Evolutionary conservation across 2,888 invertebrate species (phyloP).

Genomic region (Eucriotettix oculatus): DNA sequence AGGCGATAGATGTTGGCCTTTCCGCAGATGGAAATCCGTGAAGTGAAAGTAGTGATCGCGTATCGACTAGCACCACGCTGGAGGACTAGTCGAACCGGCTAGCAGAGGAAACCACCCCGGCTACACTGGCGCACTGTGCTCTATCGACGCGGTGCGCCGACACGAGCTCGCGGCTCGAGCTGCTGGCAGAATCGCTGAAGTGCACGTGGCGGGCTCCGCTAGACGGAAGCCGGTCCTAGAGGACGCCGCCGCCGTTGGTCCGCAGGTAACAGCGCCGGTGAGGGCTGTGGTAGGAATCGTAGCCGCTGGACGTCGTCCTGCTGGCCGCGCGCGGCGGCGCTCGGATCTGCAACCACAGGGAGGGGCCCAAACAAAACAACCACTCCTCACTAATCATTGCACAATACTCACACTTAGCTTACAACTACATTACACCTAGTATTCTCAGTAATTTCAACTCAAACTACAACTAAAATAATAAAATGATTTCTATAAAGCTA

Average conservation of each 20-base stretch:
- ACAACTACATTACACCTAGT: no score
- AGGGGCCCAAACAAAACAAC: not conserved
- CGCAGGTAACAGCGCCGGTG: constrained; percentile 20
- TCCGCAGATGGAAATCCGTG: no score
- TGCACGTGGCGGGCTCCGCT: not conserved
- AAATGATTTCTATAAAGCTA: no score
- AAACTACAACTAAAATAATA: no score
- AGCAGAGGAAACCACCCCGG: no score
- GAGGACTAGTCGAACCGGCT: no score
- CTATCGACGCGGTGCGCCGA: not conserved
- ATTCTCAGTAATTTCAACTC: no score
- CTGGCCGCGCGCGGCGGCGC: constrained; percentile 14
- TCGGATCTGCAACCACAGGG: constrained; percentile 15
- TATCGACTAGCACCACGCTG: no score
- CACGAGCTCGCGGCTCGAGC: not conserved
- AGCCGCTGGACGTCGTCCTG: constrained; percentile 20
- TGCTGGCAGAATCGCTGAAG: not conserved
- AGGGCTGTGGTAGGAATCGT: constrained; percentile 23
- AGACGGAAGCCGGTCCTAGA: not conserved
- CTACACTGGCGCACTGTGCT: not conserved
- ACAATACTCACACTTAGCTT: no score
- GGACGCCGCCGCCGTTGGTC: not conserved
- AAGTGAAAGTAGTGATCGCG: no score
- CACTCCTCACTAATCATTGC: not conserved
- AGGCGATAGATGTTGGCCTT: no score